These are phyloP conservation scores for Acropternis orthonyx DNA, from an alignment of 2,797 vertebrate genomes.

Conservation along the genomic window DNA sequence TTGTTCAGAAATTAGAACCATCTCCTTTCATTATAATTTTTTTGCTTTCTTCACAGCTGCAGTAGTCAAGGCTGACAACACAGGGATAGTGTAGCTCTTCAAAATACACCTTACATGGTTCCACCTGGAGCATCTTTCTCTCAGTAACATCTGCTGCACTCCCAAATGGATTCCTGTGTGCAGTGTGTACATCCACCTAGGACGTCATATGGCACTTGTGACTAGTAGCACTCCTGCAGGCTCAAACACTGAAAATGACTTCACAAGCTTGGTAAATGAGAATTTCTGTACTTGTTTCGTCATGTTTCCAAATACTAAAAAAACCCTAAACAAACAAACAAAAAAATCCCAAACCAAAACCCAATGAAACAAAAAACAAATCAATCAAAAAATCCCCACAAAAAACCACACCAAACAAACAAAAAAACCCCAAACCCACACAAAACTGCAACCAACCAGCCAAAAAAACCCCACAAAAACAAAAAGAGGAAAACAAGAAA, in stretches of 20 bases:
- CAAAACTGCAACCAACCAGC: not conserved
- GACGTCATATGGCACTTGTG: not conserved
- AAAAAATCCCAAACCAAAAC: not conserved
- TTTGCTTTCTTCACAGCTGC: not conserved
- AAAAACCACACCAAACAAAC: not conserved
- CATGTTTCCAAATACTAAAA: not conserved
- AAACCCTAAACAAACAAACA: not conserved
- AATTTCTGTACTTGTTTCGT: not conserved
- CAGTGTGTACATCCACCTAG: not conserved
- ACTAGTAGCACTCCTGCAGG: not conserved
- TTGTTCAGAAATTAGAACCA: not conserved
- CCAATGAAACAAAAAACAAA: not conserved
- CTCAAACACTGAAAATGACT: not conserved
- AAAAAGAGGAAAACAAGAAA: not conserved
- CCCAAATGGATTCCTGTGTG: not conserved
- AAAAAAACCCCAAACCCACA: not conserved
- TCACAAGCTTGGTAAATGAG: rapidly evolving
- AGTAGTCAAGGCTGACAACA: not conserved
- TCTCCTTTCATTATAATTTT: not conserved
- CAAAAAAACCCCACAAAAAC: not conserved
- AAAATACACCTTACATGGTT: not conserved
- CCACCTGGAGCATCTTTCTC: not conserved
- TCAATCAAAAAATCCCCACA: too few species aligned
- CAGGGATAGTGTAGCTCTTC: not conserved
- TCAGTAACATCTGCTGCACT: not conserved